Percentiles rank a stretch among this genome's conserved stretches.
phyloP scores from a whole-genome alignment of 2,888 invertebrate species.

The Amphipyra tragopoginis region DNA sequence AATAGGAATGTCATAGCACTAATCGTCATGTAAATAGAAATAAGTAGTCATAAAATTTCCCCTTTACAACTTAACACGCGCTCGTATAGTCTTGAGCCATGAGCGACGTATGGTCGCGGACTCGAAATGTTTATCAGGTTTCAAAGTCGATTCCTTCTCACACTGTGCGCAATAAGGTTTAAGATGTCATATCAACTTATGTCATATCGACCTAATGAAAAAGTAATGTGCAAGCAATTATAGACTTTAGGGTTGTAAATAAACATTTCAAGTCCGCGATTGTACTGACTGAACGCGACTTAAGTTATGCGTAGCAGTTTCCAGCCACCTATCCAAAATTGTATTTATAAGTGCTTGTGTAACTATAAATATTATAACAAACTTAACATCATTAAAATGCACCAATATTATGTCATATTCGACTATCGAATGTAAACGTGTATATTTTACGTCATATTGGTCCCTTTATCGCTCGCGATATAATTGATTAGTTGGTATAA shows the following conservation, averaged over 20 bases:
- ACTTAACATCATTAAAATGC: conserved; percentile 44
- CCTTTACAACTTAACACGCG: background rate
- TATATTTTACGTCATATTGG: conserved; percentile 18
- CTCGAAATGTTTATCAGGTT: no score
- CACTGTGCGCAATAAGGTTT: no score
- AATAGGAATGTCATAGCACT: conserved; percentile 40
- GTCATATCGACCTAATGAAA: no score
- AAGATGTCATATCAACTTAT: no score
- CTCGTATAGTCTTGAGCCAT: no score
- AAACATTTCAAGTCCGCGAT: no score
- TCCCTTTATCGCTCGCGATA: conserved; percentile 26
- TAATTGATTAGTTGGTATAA: conserved; percentile 87
- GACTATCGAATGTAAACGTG: background rate
- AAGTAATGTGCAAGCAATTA: no score
- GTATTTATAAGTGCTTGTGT: conserved; percentile 18
- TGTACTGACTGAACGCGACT: background rate
- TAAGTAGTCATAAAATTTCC: conserved; percentile 2
- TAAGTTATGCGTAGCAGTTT: background rate
- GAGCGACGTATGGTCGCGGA: no score
- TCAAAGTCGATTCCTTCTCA: no score
- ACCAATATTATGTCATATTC: conserved; percentile 20
- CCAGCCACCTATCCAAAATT: conserved; percentile 37
- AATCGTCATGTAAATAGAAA: background rate
- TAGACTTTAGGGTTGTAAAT: no score
- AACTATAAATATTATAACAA: conserved; percentile 22